Evolutionary conservation across 1,140 invertebrate genomes (phyloP).

Genomic region (Akabosia matsudoensis): DNA sequence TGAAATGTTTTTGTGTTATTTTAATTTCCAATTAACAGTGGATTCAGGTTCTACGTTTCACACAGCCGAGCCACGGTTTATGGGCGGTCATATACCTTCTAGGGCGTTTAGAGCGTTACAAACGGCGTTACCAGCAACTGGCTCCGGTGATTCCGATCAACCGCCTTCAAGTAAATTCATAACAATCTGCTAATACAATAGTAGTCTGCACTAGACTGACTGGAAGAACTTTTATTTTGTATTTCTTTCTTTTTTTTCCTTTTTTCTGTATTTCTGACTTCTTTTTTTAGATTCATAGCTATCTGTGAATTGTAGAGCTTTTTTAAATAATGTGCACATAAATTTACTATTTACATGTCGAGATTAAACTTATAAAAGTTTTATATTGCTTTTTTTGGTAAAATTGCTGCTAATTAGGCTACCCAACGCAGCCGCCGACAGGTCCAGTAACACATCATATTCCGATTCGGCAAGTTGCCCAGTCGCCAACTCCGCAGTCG

Average conservation of each 20-base stretch:
- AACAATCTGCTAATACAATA: not conserved
- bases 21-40: conserved; percentile 49
- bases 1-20: not conserved
- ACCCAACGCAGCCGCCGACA: conserved; percentile 20
- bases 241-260: not conserved
- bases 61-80: conserved; percentile 63
- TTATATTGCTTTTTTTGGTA: too few species aligned
- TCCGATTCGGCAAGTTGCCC: conserved; percentile 37
- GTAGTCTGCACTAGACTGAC: not conserved
- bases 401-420: conserved; percentile 16
- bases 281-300: not conserved
- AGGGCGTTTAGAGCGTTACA: conserved; percentile 66
- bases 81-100: conserved; percentile 66
- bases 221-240: not conserved
- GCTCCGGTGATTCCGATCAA: conserved; percentile 48
- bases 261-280: not conserved
- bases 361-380: too few species aligned
- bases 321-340: not conserved
- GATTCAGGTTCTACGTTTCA: conserved; percentile 58
- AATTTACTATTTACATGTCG: too few species aligned
- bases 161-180: conserved; percentile 22
- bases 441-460: conserved; percentile 39
- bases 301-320: not conserved
- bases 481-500: conserved; percentile 38
- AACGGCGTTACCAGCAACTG: conserved; percentile 56